phyloP scores from a whole-genome alignment of 2,888 invertebrate species.

The Drosophila subsilvestris region DNA sequence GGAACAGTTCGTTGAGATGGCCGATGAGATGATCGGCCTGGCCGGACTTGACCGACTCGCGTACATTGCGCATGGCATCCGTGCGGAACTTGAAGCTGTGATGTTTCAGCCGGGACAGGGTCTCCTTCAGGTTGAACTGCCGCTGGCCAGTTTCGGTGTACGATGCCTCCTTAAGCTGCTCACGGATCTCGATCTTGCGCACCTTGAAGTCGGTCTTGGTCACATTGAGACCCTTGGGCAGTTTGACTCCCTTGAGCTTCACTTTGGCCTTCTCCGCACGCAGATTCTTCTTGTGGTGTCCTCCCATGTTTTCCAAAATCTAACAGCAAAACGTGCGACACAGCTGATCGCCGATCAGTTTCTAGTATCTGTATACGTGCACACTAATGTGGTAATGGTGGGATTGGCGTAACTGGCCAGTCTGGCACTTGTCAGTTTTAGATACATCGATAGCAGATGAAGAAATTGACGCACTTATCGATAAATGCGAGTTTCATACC shows the following conservation, averaged over 20 bases:
- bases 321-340: not conserved
- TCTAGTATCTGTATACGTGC: not conserved
- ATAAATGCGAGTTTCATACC: slow-evolving; percentile 45
- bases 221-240: slow-evolving; percentile 95
- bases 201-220: slow-evolving; percentile 95
- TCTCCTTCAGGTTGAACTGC: slow-evolving; percentile 78
- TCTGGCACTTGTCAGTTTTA: not conserved
- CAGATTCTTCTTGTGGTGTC: slow-evolving; percentile 89
- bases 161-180: slow-evolving; percentile 85
- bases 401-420: not conserved
- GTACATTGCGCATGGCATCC: slow-evolving; percentile 80
- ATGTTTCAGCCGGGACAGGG: slow-evolving; percentile 85
- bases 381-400: not conserved
- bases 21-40: slow-evolving; percentile 85
- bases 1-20: slow-evolving; percentile 86
- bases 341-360: not conserved
- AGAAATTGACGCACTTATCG: slow-evolving; percentile 11
- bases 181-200: slow-evolving; percentile 92
- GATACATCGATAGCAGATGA: no score
- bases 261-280: slow-evolving; percentile 95
- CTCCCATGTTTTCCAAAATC: slow-evolving; percentile 73
- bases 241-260: slow-evolving; percentile 91
- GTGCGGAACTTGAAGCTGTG: slow-evolving; percentile 82
- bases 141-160: slow-evolving; percentile 51
- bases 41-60: slow-evolving; percentile 84